phyloP scores from a whole-genome alignment of 2,888 invertebrate species.

The Euclidia mi region DNA sequence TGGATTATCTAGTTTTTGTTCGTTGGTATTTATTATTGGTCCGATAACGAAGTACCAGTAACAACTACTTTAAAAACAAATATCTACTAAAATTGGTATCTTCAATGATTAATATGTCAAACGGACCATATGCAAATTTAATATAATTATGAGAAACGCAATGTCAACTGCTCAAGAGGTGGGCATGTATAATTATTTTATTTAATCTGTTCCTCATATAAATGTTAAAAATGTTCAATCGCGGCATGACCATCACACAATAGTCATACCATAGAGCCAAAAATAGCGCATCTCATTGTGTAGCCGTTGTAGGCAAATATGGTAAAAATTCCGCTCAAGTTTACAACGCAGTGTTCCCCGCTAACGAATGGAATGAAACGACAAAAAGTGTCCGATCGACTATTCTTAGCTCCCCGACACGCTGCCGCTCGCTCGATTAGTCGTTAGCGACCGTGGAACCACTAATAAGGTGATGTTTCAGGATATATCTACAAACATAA shows the following conservation, averaged over 20 bases:
- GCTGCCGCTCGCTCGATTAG: conserved; percentile 70
- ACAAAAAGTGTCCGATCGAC: conserved; percentile 76
- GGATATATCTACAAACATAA: neutral
- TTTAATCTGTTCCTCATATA: too few species aligned
- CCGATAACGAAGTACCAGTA: conserved; percentile 37
- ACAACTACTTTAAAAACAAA: conserved; percentile 28
- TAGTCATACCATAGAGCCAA: conserved; percentile 6
- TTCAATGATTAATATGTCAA: too few species aligned
- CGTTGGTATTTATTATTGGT: conserved; percentile 50
- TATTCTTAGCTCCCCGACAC: conserved; percentile 72
- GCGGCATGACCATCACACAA: conserved; percentile 2
- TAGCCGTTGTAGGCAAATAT: conserved; percentile 49
- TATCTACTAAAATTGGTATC: too few species aligned
- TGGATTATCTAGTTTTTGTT: conserved; percentile 71
- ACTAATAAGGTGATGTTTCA: conserved; percentile 27
- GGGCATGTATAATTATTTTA: too few species aligned
- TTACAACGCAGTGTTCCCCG: conserved; percentile 55
- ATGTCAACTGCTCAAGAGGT: too few species aligned
- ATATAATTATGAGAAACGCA: too few species aligned
- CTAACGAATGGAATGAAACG: conserved; percentile 74
- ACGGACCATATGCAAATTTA: too few species aligned
- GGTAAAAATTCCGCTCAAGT: conserved; percentile 56
- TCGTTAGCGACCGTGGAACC: conserved; percentile 53
- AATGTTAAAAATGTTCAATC: too few species aligned
- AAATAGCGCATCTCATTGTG: conserved; percentile 36